Evolutionary conservation across 2,888 invertebrate species (phyloP).

Genomic region (Paralinhomoeus sp.): DNA sequence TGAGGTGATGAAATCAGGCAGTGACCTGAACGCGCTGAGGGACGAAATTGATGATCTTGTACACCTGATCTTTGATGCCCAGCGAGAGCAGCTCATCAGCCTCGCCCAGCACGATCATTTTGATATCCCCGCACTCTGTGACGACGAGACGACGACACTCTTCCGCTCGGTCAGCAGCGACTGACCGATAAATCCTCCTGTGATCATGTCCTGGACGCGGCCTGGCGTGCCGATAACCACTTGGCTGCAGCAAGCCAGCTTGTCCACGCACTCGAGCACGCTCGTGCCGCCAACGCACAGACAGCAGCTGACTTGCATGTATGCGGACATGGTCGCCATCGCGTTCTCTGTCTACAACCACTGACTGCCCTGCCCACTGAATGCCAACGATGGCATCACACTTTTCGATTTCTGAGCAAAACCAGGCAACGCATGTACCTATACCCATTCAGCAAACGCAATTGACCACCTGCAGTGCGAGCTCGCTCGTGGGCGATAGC

Average conservation of each 20-base stretch:
- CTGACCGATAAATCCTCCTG: constrained; percentile 56
- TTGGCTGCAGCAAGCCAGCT: constrained; percentile 73
- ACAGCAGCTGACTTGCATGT: constrained; percentile 88
- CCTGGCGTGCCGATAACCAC: constrained; percentile 98
- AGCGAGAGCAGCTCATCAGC: constrained; percentile 99
- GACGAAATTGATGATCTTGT: constrained; percentile 85
- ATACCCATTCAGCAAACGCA: too few relatives aligned
- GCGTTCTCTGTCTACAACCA: constrained; percentile 48
- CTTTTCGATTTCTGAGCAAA: too few relatives aligned
- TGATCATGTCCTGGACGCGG: constrained; percentile 90
- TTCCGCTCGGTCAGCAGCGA: too few relatives aligned
- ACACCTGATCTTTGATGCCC: constrained; percentile 98
- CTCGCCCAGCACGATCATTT: constrained; percentile 92
- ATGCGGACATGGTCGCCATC: constrained; percentile 87
- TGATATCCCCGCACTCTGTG: constrained; percentile 55
- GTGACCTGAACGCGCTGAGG: constrained; percentile 64
- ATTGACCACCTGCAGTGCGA: too few relatives aligned
- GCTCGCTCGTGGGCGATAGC: too few relatives aligned
- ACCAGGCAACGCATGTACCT: too few relatives aligned
- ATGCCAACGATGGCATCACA: too few relatives aligned
- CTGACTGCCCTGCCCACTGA: too few relatives aligned
- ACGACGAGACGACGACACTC: too few relatives aligned
- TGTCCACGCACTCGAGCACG: too few relatives aligned
- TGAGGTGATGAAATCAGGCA: too few relatives aligned
- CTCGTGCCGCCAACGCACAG: constrained; percentile 98